phyloP scores from a whole-genome alignment of 2,113 vertebrate genomes.

The Aviceda subcristata region DNA sequence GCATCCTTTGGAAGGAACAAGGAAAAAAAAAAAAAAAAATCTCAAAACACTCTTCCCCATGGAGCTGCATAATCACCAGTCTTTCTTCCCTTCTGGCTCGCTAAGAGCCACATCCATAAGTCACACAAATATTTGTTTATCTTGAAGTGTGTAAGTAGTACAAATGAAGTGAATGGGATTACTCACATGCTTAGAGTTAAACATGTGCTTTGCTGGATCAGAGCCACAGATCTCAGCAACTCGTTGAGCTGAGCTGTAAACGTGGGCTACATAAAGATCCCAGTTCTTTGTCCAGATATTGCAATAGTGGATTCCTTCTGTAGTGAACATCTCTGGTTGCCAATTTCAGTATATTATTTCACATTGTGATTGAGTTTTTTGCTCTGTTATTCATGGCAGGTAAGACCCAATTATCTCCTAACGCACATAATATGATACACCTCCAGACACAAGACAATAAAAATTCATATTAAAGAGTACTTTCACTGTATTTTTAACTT shows the following conservation, averaged over 20 bases:
- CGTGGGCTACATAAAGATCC: neutral
- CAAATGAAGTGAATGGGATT: constrained; percentile 33
- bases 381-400: neutral
- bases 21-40: neutral
- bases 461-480: neutral
- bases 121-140: neutral
- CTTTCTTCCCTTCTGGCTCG: neutral
- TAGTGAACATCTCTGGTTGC: neutral
- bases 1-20: neutral
- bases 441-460: neutral
- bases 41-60: neutral
- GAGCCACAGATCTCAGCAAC: neutral
- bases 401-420: neutral
- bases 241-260: neutral
- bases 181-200: neutral
- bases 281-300: neutral
- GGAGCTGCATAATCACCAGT: neutral
- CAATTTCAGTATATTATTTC: neutral
- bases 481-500: neutral
- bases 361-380: neutral
- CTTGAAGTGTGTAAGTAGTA: neutral
- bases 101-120: neutral
- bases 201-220: neutral
- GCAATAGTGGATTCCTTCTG: neutral
- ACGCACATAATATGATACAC: neutral